Evolutionary conservation across 2,888 invertebrate species (phyloP).

Genomic region (Ophonus ardosiacus): DNA sequence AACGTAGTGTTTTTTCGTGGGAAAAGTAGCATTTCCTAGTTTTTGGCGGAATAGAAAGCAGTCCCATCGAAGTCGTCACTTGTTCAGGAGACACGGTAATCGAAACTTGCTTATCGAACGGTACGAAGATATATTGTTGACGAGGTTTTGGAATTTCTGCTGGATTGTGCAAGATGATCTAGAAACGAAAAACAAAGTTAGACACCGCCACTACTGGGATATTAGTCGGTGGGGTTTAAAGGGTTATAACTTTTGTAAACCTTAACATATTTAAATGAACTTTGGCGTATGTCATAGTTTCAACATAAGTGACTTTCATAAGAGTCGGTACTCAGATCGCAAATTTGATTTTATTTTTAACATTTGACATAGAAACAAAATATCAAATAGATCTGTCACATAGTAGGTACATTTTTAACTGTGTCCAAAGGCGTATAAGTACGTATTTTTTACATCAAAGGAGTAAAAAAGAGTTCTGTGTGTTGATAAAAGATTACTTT

Average conservation of each 20-base stretch:
- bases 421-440: too few species aligned
- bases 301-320: too few species aligned
- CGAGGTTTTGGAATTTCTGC: slow-evolving; percentile 69
- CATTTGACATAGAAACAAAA: too few species aligned
- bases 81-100: slow-evolving; percentile 68
- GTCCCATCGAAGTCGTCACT: slow-evolving; percentile 68
- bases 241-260: too few species aligned
- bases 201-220: neutral
- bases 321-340: too few species aligned
- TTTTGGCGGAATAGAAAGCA: slow-evolving; percentile 66
- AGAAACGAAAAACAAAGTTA: neutral
- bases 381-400: too few species aligned
- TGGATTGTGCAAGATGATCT: slow-evolving; percentile 70
- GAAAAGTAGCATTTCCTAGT: slow-evolving; percentile 69
- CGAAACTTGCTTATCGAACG: slow-evolving; percentile 68
- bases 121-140: slow-evolving; percentile 68
- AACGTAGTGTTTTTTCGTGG: slow-evolving; percentile 68
- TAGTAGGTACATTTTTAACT: too few species aligned
- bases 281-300: neutral
- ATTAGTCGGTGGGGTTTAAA: neutral
- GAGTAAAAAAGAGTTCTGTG: too few species aligned
- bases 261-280: too few species aligned
- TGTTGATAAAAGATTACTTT: too few species aligned
- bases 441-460: too few species aligned
- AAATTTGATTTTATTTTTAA: too few species aligned